Percentiles rank a stretch among this genome's conserved stretches.
Conservation (phyloP, 2,888 invertebrate species). For the Drosophila nigricruria region DNA sequence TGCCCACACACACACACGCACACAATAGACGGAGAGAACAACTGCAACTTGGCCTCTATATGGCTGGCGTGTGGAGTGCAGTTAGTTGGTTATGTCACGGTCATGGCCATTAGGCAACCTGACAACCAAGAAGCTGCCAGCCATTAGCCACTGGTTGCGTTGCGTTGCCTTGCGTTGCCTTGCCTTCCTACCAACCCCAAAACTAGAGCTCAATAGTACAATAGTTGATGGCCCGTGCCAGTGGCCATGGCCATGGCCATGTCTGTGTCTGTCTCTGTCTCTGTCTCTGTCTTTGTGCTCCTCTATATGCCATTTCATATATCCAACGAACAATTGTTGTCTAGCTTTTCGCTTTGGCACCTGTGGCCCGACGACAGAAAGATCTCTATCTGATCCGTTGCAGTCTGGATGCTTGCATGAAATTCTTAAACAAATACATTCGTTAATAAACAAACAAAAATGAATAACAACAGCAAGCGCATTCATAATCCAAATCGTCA, state of each 20-base stretch:
- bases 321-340: slow-evolving; percentile 6
- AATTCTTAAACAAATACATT: slow-evolving; percentile 34
- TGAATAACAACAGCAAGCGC: slow-evolving; percentile 23
- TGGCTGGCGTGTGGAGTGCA: slow-evolving; percentile 1
- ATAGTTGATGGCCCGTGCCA: neutral
- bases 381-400: slow-evolving; percentile 29
- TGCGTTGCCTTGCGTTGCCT: no score
- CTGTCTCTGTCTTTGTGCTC: slow-evolving; percentile 12
- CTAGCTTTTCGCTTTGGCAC: slow-evolving; percentile 13
- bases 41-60: slow-evolving; percentile 6
- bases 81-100: slow-evolving; percentile 35
- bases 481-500: slow-evolving; percentile 28
- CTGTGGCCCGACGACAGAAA: slow-evolving; percentile 30
- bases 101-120: slow-evolving; percentile 34
- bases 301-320: neutral
- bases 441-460: slow-evolving; percentile 37
- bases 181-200: no score
- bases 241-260: neutral
- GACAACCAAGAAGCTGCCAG: slow-evolving; percentile 9
- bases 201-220: neutral
- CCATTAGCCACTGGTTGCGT: slow-evolving; percentile 16
- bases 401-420: slow-evolving; percentile 24
- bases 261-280: neutral
- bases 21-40: neutral
- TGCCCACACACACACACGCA: slow-evolving; percentile 8